Evolutionary conservation across 2,797 vertebrate genomes (phyloP).

Genomic region (Acropternis orthonyx): DNA sequence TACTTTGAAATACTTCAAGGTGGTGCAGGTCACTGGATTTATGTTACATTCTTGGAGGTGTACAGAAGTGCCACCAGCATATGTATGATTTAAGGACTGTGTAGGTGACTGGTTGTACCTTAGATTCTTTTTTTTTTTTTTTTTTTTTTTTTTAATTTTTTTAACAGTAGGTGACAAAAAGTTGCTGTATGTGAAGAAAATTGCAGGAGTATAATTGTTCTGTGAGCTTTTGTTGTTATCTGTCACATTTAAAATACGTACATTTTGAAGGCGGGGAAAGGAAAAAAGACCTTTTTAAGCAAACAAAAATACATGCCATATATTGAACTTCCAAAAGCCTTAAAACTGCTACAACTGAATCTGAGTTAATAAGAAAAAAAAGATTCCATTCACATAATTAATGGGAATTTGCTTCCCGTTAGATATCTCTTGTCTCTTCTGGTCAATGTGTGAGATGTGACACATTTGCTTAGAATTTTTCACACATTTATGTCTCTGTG

Average conservation of each 20-base stretch:
- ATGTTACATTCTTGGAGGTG: neutral
- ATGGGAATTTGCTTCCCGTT: neutral
- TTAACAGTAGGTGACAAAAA: neutral
- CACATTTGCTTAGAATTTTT: neutral
- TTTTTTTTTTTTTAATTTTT: neutral
- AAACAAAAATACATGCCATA: neutral
- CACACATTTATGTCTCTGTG: neutral
- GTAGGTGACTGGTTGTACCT: neutral
- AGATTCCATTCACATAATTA: neutral
- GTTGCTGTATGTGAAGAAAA: neutral
- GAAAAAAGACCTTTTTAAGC: neutral
- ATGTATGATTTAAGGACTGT: neutral
- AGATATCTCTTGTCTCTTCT: neutral
- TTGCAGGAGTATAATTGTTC: neutral
- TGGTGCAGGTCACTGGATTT: neutral
- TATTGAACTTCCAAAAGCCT: neutral
- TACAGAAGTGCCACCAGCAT: neutral
- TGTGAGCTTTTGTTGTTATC: neutral
- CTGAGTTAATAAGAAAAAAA: neutral
- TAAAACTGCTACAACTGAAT: neutral
- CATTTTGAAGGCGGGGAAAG: neutral
- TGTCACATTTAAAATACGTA: neutral
- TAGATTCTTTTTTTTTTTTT: neutral
- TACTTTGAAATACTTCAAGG: neutral
- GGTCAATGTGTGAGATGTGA: neutral